Evolutionary conservation across 2,888 invertebrate genomes (phyloP).

Genomic region (Zygothrica quintamaculata): DNA sequence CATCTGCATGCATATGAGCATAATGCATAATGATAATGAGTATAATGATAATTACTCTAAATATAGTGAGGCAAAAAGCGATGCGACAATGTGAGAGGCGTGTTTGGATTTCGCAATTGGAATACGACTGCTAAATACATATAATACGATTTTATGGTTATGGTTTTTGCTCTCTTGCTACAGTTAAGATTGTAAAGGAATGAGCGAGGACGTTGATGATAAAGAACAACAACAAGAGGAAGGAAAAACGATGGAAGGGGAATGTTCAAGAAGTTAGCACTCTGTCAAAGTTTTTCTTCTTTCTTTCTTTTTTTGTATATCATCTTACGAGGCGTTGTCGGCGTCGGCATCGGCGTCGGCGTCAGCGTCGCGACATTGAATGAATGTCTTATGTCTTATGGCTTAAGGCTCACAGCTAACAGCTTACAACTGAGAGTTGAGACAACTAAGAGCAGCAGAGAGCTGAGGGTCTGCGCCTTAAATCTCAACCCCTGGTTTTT

Average conservation of each 20-base stretch:
- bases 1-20: slow-evolving; percentile 28
- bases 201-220: background rate
- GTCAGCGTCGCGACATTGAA: slow-evolving; percentile 58
- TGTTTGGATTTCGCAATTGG: slow-evolving; percentile 76
- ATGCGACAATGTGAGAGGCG: slow-evolving; percentile 74
- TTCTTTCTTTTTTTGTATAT: too few relatives aligned
- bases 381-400: slow-evolving; percentile 61
- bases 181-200: slow-evolving; percentile 29
- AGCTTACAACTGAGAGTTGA: too few relatives aligned
- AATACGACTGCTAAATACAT: slow-evolving; percentile 55
- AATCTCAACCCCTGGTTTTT: slow-evolving; percentile 47
- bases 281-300: slow-evolving; percentile 37
- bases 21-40: background rate
- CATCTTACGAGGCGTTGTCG: slow-evolving; percentile 50
- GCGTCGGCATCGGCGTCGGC: too few relatives aligned
- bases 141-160: slow-evolving; percentile 66
- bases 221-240: slow-evolving; percentile 10
- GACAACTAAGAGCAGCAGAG: too few relatives aligned
- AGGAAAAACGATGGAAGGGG: background rate
- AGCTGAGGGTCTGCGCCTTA: slow-evolving; percentile 14
- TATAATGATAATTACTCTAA: slow-evolving; percentile 36
- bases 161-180: slow-evolving; percentile 41
- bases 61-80: slow-evolving; percentile 48
- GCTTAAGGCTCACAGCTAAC: slow-evolving; percentile 34
- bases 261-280: slow-evolving; percentile 21